Conservation (phyloP, 2,888 invertebrate genomes). For the Dynastes grantii region DNA sequence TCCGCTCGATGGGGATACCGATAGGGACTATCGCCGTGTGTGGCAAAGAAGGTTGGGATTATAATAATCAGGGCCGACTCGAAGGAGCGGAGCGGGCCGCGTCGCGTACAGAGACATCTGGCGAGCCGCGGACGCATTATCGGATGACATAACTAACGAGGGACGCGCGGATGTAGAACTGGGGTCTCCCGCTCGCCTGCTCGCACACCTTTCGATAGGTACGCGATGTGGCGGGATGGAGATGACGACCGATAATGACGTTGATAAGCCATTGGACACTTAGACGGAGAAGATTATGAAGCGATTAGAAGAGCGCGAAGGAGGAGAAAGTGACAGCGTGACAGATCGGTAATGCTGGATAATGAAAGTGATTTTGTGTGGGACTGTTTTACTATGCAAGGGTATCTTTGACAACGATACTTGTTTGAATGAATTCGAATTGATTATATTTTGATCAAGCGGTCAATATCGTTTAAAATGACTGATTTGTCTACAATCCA, state of each 20-base stretch:
- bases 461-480: neutral
- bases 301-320: constrained; percentile 31
- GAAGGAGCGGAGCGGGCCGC: constrained; percentile 43
- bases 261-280: constrained; percentile 41
- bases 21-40: constrained; percentile 66
- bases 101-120: constrained; percentile 51
- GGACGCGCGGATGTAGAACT: constrained; percentile 49
- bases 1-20: constrained; percentile 61
- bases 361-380: constrained; percentile 26
- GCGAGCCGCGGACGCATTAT: constrained; percentile 49
- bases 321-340: constrained; percentile 31
- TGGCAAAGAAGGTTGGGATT: constrained; percentile 63
- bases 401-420: neutral
- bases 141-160: constrained; percentile 54
- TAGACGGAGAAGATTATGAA: constrained; percentile 39
- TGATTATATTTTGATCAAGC: neutral
- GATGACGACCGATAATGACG: constrained; percentile 32
- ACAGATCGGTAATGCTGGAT: constrained; percentile 17
- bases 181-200: neutral
- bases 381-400: neutral
- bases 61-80: constrained; percentile 67
- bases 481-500: too few relatives aligned
- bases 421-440: neutral
- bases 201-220: neutral
- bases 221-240: constrained; percentile 4